Evolutionary conservation across 2,113 vertebrate species (phyloP).

Genomic region (Anolis carolinensis): DNA sequence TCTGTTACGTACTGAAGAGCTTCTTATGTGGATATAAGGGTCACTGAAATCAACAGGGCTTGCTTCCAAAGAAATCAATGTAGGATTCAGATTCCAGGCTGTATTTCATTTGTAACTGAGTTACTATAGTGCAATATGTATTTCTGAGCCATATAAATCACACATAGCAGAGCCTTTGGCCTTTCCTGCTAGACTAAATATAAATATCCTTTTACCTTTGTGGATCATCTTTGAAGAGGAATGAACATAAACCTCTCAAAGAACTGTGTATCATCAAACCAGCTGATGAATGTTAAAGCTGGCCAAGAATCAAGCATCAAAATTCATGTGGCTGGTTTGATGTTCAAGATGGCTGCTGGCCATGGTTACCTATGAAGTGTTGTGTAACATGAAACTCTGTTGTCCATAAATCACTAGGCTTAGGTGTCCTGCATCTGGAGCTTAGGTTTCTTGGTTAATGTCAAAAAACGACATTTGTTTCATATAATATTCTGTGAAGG

Average conservation of each 20-base stretch:
- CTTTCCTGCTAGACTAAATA: conserved; percentile 26
- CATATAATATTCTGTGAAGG: conserved; percentile 14
- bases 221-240: conserved; percentile 34
- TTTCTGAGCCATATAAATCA: conserved; percentile 28
- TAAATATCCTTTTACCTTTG: conserved; percentile 33
- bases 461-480: conserved; percentile 22
- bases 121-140: not conserved
- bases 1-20: not conserved
- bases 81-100: not conserved
- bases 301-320: conserved; percentile 44
- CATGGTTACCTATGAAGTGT: conserved; percentile 19
- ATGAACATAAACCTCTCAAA: conserved; percentile 32
- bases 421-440: conserved; percentile 16
- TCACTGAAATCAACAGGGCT: not conserved
- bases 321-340: conserved; percentile 52
- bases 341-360: conserved; percentile 45
- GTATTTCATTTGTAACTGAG: conserved; percentile 25
- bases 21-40: not conserved
- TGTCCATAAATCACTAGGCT: conserved; percentile 15
- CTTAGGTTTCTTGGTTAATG: conserved; percentile 25
- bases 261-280: conserved; percentile 33
- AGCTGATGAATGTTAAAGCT: conserved; percentile 35
- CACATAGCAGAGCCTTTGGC: not conserved
- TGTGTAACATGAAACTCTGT: not conserved
- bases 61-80: not conserved